A percentile compares a stretch with the other conserved stretches of the same genome.
phyloP scores from a whole-genome alignment of 2,888 invertebrate genomes.

The Meiosimyza decipiens region DNA sequence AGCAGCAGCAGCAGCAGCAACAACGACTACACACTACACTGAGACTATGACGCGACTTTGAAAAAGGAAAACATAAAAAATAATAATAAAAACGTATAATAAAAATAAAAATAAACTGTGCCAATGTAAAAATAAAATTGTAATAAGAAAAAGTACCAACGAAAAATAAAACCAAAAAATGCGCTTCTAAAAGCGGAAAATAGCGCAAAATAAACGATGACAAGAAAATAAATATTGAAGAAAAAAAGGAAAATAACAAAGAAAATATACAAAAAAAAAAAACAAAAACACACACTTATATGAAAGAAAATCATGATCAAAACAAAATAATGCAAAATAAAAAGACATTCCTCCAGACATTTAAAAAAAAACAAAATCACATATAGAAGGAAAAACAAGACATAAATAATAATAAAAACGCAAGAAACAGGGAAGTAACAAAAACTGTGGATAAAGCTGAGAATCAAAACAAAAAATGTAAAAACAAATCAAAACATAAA shows the following conservation, averaged over 20 bases:
- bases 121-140: slow-evolving; percentile 22
- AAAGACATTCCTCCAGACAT: slow-evolving; percentile 25
- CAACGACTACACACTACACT: slow-evolving; percentile 8
- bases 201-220: slow-evolving; percentile 7
- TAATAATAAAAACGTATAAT: slow-evolving; percentile 20
- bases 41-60: slow-evolving; percentile 26
- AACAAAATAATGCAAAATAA: slow-evolving; percentile 29
- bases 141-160: slow-evolving; percentile 22
- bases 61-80: slow-evolving; percentile 23
- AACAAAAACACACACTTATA: background rate
- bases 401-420: slow-evolving; percentile 9
- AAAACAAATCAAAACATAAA: background rate
- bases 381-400: slow-evolving; percentile 10
- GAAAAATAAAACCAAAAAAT: slow-evolving; percentile 17
- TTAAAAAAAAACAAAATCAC: background rate
- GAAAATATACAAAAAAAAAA: slow-evolving; percentile 7
- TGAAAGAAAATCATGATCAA: slow-evolving; percentile 21
- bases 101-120: slow-evolving; percentile 34
- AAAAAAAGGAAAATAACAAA: background rate
- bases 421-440: background rate
- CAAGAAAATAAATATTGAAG: background rate
- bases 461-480: background rate
- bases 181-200: slow-evolving; percentile 18
- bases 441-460: background rate
- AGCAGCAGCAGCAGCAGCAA: slow-evolving; percentile 14